These are phyloP conservation scores for Australoheros scitulus DNA, from an alignment of 2,113 vertebrate genomes.

Conservation along the genomic window DNA sequence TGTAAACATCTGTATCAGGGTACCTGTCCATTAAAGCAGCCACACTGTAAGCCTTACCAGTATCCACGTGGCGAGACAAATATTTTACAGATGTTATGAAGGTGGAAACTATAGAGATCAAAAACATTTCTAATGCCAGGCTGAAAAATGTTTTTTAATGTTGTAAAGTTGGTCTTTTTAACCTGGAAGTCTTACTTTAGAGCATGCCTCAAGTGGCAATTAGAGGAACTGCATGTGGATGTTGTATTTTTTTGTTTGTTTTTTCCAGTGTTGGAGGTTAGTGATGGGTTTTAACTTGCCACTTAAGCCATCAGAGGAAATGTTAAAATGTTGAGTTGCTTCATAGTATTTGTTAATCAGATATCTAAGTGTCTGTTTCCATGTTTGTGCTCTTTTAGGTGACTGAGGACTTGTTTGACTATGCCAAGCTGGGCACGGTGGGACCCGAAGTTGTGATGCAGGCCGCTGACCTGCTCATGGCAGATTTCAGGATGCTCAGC, in stretches of 20 bases:
- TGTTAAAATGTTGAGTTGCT: neutral
- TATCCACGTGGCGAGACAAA: too few relatives aligned
- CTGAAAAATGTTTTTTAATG: too few relatives aligned
- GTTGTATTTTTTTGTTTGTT: neutral
- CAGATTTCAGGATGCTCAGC: slow-evolving; percentile 96
- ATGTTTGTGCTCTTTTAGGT: slow-evolving; percentile 62
- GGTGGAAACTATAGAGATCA: too few relatives aligned
- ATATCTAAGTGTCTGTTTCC: neutral
- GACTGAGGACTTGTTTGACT: slow-evolving; percentile 93
- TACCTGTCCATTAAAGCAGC: neutral
- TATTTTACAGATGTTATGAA: too few relatives aligned
- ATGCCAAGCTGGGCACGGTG: slow-evolving; percentile 82
- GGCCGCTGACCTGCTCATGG: slow-evolving; percentile 95
- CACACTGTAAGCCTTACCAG: neutral
- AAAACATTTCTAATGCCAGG: too few relatives aligned
- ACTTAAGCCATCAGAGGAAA: neutral
- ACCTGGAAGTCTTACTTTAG: too few relatives aligned
- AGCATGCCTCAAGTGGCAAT: too few relatives aligned
- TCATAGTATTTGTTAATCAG: neutral
- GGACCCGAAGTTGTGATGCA: slow-evolving; percentile 88
- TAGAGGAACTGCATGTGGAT: neutral
- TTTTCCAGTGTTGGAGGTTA: neutral
- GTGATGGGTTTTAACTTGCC: too few relatives aligned
- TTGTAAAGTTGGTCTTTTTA: too few relatives aligned
- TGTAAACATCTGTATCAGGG: neutral